Evolutionary conservation across 30 jellyfish, hydroid and myxozoan genomes (phyloP), one percentile per base, ranked within the genome.

Genomic region (Aurelia aurita complex sp. Pacific): DNA sequence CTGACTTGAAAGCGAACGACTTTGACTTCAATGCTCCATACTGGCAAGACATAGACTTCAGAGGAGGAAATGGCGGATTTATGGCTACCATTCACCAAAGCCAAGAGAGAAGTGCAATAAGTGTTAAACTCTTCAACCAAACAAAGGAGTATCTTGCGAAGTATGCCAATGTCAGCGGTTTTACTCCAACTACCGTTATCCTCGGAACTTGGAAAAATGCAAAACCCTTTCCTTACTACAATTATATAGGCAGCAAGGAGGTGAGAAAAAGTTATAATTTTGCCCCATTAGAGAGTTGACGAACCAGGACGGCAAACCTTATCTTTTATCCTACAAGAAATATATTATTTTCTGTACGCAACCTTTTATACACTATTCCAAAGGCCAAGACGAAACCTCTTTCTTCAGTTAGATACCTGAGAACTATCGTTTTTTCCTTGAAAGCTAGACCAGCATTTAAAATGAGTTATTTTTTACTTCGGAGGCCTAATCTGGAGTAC

Each of bases 121-220:
- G 85, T n/a, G 78, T 69, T 10, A 82, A 54, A 46, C 72, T 82
- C 29, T 82, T 82, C 57, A 57, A 69, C 17, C 85, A 82, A 70
- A 82, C 91, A 40, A 82, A 57, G 19, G 17, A 55, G 6, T 82
- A 51, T 50, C 68, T 82, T 7, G 12, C 23, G 53, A 19, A 53
- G n/a, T 69, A 68, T 72, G 91, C 62, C 57, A 82, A 57, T 9
- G 91, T 61, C n/a, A 34, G 79, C 5, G 34, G 52, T 10, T 82
- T 82, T 72, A 53, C 68, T 17, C 74, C 91, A 32, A 68, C 91
- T 10, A 38, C 80, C 15, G 60, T 82, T 12, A 8, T 82, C 5
- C 84, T 82, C 16, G 77, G 82, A 33, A 82, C 91, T 53, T 82
- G 91, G 90, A n/a, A 15, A 38, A 51, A 80, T 42, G 90, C 68